phyloP scores from a whole-genome alignment of 2,113 vertebrate species.

The Spheniscus mendiculus region DNA sequence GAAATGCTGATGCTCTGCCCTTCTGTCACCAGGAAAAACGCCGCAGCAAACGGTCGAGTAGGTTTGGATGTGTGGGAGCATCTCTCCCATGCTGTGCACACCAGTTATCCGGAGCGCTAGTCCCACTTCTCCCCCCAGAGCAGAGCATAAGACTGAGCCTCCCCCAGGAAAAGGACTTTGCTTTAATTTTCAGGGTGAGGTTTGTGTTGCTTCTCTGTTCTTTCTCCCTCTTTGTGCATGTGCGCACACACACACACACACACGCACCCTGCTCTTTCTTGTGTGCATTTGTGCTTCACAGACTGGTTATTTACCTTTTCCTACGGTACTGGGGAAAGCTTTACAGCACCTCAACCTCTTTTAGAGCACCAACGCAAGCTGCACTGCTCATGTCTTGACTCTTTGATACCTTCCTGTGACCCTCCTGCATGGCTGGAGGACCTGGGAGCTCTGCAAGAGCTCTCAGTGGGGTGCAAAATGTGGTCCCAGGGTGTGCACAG shows the following conservation, averaged over 20 bases:
- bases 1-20: not conserved
- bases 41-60: rapidly evolving
- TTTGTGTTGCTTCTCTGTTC: not conserved
- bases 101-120: not conserved
- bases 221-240: not conserved
- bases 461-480: not conserved
- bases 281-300: not conserved
- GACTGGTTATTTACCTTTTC: not conserved
- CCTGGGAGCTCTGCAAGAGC: not conserved
- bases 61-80: not conserved
- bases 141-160: not conserved
- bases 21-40: not conserved
- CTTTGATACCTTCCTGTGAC: not conserved
- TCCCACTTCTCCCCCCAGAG: not conserved
- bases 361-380: not conserved
- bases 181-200: not conserved
- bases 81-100: not conserved
- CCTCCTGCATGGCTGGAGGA: not conserved
- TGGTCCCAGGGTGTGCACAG: rapidly evolving
- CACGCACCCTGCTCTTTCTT: rapidly evolving
- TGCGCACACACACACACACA: not conserved
- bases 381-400: not conserved
- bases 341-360: not conserved
- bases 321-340: not conserved
- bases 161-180: not conserved